Base-by-base conservation (phyloP, 2,888 invertebrate genomes). In the Lasioglossum zephyrum region DNA sequence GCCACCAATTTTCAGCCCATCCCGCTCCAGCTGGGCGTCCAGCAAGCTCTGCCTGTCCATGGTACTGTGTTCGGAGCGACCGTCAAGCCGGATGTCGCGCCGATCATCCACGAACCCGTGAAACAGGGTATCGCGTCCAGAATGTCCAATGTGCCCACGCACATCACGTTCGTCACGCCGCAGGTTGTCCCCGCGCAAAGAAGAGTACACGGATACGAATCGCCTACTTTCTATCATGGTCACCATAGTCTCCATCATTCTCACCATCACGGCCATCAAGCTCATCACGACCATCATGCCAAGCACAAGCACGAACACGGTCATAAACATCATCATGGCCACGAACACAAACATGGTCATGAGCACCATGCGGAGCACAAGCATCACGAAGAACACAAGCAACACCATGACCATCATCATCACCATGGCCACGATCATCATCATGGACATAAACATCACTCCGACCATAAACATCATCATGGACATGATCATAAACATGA, bases 281-380 rank as follows among this genome's bases (percentile, higher is more conserved):
- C 91, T 0, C 92, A 91, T 22, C 94, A 94, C 57, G 89, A 91
- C 4, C 90, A 92, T 36, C 90, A 90, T 11, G 88, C 90, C 5
- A 90, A 92, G 9, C 89, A 93, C 22, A 86, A 84, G 0, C 92
- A 93, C 79, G 87, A 92, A 22, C 92, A 92, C 31, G 88, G 86
- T 0, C 92, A 92, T 73, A 89, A 92, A 60, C 92, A 92, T 73
- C 87, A 89, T 11, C 89, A 91, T 26, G 91, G 91, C 5, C 94
- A 94, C 73, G 90, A 92, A 0, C 93, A 94, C 69, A 91, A 92
- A 13, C 92, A 94, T 9, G 90, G 90, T 0, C 93, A 94, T 26
- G 87, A 91, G 0, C 93, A 94, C 47, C 85, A 92, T 11, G 90
- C 91, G 57, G 89, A 92, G 0, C 93, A 93, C 73, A 91, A 92